These are phyloP conservation scores for Neotragus pygmaeus DNA, from an alignment of 2,113 vertebrate genomes.

Conservation along the genomic window DNA sequence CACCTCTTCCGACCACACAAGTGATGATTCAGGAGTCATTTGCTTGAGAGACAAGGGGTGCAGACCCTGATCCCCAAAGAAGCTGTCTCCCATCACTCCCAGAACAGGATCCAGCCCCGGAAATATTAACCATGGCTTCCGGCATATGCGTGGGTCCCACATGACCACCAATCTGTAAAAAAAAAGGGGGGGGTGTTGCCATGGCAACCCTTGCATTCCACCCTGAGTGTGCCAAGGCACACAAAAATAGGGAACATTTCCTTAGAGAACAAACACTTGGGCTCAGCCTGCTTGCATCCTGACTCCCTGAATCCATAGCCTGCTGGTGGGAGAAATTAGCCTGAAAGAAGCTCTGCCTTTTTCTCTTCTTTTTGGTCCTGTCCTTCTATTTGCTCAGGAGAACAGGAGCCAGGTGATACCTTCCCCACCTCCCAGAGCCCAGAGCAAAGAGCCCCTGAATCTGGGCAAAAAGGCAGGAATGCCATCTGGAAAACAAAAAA, in stretches of 20 bases:
- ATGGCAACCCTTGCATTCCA: conserved; percentile 72
- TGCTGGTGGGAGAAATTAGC: not conserved
- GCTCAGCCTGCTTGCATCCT: not conserved
- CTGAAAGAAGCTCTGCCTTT: not conserved
- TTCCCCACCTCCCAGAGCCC: not conserved
- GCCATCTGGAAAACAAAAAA: conserved; percentile 8
- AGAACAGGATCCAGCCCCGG: not conserved
- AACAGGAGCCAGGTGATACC: not conserved
- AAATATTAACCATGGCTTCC: conserved; percentile 14
- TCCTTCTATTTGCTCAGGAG: not conserved
- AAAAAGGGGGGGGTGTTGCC: conserved; percentile 31
- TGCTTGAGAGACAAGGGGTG: not conserved
- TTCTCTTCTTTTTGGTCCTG: not conserved
- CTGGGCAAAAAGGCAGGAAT: conserved; percentile 1
- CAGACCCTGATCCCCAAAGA: not conserved
- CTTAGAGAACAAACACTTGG: not conserved
- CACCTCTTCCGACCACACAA: not conserved
- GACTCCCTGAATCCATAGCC: not conserved
- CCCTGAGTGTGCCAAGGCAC: conserved; percentile 64
- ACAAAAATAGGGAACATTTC: conserved; percentile 35
- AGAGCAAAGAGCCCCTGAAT: not conserved
- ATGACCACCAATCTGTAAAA: not conserved
- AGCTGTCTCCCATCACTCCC: not conserved
- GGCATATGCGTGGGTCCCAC: conserved; percentile 36
- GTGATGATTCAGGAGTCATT: not conserved